Conservation (phyloP, 1,140 invertebrate genomes). For the Atta cephalotes region DNA sequence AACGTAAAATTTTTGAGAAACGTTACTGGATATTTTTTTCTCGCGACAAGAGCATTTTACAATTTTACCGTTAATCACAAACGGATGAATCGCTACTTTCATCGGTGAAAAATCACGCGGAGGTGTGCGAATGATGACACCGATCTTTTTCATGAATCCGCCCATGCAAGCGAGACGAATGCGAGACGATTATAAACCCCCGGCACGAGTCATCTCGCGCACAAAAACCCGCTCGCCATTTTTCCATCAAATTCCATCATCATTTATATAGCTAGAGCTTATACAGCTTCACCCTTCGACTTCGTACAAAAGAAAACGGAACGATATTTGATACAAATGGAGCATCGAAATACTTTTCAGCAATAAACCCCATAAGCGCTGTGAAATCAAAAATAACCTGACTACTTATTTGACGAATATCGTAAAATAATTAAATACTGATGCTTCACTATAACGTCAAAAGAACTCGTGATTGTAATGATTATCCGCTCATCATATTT, state of each 20-base stretch:
- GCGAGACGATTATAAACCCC: constrained; percentile 64
- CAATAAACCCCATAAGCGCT: neutral
- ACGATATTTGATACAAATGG: neutral
- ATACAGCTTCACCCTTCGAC: neutral
- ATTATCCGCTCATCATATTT: neutral
- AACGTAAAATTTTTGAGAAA: neutral
- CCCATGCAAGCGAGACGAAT: constrained; percentile 63
- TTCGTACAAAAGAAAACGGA: neutral
- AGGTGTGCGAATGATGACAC: constrained; percentile 49
- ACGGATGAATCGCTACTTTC: neutral
- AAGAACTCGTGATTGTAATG: neutral
- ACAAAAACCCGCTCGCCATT: neutral
- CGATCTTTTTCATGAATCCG: constrained; percentile 69
- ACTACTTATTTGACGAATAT: neutral
- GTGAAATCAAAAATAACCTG: neutral
- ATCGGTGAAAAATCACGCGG: constrained; percentile 7
- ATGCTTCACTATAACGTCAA: neutral
- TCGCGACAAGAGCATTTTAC: neutral
- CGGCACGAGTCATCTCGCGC: constrained; percentile 61
- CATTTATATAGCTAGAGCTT: neutral
- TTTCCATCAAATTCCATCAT: constrained; percentile 20
- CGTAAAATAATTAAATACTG: neutral
- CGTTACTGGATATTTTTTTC: neutral
- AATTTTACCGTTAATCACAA: constrained; percentile 14
- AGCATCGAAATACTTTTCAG: neutral